These are phyloP conservation scores for Lobophora halterata DNA, from an alignment of 2,888 invertebrate species.

Conservation along the genomic window DNA sequence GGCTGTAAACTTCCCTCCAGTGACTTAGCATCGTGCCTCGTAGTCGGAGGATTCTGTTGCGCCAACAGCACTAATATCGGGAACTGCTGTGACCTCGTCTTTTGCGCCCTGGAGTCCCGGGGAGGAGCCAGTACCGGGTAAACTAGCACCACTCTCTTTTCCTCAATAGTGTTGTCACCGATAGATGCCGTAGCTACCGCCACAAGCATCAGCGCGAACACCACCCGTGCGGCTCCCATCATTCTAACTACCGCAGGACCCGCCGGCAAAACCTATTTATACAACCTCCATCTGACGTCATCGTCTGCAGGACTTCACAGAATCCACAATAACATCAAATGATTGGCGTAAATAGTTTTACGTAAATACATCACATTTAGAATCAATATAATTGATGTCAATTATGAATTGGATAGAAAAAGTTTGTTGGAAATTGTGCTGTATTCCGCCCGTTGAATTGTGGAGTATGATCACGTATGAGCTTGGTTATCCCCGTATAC, in stretches of 20 bases:
- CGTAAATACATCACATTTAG: too few relatives aligned
- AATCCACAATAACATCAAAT: constrained; percentile 51
- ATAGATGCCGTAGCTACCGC: constrained; percentile 50
- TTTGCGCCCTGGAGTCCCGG: constrained; percentile 56
- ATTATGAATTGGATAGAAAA: background rate
- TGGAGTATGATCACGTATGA: constrained; percentile 51
- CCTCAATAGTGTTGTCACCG: constrained; percentile 60
- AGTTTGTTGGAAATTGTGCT: constrained; percentile 35
- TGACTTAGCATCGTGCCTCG: constrained; percentile 56
- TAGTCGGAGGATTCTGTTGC: constrained; percentile 42
- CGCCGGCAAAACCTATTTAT: constrained; percentile 69
- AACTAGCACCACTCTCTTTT: constrained; percentile 59
- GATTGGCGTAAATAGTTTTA: constrained; percentile 1
- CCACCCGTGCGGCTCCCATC: constrained; percentile 54
- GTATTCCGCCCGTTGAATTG: constrained; percentile 50
- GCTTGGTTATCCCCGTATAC: constrained; percentile 67
- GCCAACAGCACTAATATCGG: constrained; percentile 66
- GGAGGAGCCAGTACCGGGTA: constrained; percentile 71
- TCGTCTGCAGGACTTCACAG: constrained; percentile 43
- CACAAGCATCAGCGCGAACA: constrained; percentile 54
- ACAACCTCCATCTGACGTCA: constrained; percentile 66
- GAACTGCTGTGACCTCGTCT: constrained; percentile 65
- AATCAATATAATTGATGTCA: background rate
- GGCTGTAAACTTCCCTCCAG: constrained; percentile 53
- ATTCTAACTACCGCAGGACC: constrained; percentile 67